phyloP scores from a whole-genome alignment of 1,140 invertebrate species.

The Cotesia chilonis region DNA sequence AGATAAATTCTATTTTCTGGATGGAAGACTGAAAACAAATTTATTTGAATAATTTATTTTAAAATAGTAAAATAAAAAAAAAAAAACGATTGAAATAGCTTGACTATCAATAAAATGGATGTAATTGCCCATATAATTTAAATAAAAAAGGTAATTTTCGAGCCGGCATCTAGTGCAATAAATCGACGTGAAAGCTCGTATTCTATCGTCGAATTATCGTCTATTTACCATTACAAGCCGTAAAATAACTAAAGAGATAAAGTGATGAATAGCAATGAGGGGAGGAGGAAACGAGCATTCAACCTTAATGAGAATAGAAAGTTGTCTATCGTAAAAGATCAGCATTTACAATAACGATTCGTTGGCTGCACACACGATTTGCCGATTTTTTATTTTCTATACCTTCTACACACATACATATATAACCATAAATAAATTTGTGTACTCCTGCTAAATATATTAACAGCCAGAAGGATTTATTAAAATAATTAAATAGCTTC shows the following conservation, averaged over 20 bases:
- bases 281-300: conserved; percentile 4
- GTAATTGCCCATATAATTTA: not conserved
- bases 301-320: conserved; percentile 31
- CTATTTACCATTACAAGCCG: too few relatives aligned
- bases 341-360: conserved; percentile 21
- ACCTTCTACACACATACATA: too few relatives aligned
- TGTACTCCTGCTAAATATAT: not conserved
- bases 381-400: conserved; percentile 2
- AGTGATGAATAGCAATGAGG: conserved; percentile 11
- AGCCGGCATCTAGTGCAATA: not conserved
- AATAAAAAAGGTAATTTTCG: too few relatives aligned
- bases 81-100: too few relatives aligned
- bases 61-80: too few relatives aligned
- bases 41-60: too few relatives aligned
- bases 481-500: not conserved
- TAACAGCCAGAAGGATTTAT: conserved; percentile 1
- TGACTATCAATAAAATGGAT: too few relatives aligned
- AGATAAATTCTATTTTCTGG: not conserved
- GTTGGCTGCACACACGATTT: conserved; percentile 8
- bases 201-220: too few relatives aligned
- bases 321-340: conserved; percentile 27
- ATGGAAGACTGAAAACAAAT: too few relatives aligned
- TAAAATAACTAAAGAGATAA: conserved; percentile 7
- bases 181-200: conserved; percentile 1
- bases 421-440: not conserved